Conservation (phyloP, 2,797 vertebrate genomes). For the Mus minutoides region DNA sequence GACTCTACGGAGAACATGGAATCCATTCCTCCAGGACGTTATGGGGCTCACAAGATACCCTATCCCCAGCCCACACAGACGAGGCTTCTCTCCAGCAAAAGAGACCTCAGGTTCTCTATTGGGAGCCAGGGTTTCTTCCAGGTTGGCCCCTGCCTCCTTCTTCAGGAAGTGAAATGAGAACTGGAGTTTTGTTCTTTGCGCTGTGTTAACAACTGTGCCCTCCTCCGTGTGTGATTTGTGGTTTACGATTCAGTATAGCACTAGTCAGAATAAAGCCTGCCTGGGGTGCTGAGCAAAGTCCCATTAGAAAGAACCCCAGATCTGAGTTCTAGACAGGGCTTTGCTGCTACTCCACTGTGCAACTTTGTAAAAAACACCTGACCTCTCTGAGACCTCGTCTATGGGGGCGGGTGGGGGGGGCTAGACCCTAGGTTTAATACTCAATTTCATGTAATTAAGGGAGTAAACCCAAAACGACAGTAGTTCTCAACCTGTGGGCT, state of each 20-base stretch:
- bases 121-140: not conserved
- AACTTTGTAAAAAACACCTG: conserved; percentile 27
- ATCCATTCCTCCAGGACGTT: not conserved
- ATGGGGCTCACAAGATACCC: not conserved
- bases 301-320: not conserved
- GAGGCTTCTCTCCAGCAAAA: not conserved
- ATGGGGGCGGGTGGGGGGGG: not conserved
- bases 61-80: not conserved
- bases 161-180: not conserved
- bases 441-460: not conserved
- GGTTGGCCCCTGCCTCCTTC: not conserved
- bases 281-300: not conserved
- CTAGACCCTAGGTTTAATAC: not conserved
- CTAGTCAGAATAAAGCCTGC: not conserved
- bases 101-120: not conserved
- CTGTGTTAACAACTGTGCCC: not conserved
- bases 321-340: not conserved
- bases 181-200: not conserved
- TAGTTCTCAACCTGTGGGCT: not conserved
- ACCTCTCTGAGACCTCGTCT: not conserved
- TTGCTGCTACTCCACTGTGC: not conserved
- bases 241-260: not conserved
- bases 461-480: not conserved
- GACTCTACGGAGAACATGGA: not conserved
- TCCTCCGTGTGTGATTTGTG: not conserved